Evolutionary conservation across 2,888 invertebrate genomes (phyloP).

Genomic region (Melieria crassipennis): DNA sequence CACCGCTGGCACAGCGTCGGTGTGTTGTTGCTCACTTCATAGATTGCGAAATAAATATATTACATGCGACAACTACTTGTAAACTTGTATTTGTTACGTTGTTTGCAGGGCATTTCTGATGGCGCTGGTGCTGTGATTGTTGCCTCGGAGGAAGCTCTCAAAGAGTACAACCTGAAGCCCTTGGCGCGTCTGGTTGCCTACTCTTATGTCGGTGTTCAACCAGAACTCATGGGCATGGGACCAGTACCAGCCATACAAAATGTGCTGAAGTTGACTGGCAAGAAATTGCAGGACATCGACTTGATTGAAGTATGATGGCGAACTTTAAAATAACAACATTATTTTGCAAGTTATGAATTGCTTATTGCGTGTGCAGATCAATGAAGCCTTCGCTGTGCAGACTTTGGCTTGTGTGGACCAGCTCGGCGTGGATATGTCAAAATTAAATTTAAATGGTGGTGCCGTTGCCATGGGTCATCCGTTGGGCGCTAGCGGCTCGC

Average conservation of each 20-base stretch:
- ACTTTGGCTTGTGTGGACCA: slow-evolving; percentile 92
- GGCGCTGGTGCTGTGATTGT: slow-evolving; percentile 94
- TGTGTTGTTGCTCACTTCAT: slow-evolving; percentile 62
- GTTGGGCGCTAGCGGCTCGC: slow-evolving; percentile 91
- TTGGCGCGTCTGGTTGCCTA: slow-evolving; percentile 92
- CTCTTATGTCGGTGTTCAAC: slow-evolving; percentile 94
- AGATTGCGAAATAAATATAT: slow-evolving; percentile 36
- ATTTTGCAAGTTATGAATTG: not conserved
- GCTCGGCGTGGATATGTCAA: slow-evolving; percentile 84
- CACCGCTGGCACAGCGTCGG: slow-evolving; percentile 94
- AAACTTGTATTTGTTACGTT: too few species aligned
- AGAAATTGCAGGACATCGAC: slow-evolving; percentile 87
- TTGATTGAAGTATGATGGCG: slow-evolving; percentile 79
- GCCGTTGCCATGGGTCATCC: slow-evolving; percentile 98
- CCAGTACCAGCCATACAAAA: slow-evolving; percentile 94
- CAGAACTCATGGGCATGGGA: slow-evolving; percentile 97
- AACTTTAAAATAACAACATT: not conserved
- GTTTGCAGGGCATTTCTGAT: slow-evolving; percentile 76
- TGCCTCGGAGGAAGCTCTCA: slow-evolving; percentile 90
- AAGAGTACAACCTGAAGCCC: slow-evolving; percentile 83
- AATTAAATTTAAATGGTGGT: slow-evolving; percentile 94
- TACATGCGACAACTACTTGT: slow-evolving; percentile 4
- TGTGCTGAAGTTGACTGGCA: slow-evolving; percentile 81
- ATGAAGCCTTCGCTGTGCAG: slow-evolving; percentile 98
- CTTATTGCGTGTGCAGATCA: slow-evolving; percentile 75